Percentiles rank a stretch among this genome's conserved stretches.
Evolutionary conservation across 2,888 invertebrate species (phyloP).

Genomic region (Drosophila villosipedis): DNA sequence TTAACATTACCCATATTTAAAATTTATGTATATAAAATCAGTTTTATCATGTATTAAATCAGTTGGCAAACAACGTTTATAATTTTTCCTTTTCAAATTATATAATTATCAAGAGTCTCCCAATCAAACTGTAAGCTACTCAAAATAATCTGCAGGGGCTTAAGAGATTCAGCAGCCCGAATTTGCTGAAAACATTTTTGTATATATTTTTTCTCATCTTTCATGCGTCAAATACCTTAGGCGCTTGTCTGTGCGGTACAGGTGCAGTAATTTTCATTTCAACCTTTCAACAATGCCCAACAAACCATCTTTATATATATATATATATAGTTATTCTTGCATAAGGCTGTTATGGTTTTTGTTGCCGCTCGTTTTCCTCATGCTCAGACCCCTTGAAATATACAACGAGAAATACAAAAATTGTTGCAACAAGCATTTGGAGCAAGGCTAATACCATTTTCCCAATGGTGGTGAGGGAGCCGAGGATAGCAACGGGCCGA

Average conservation of each 20-base stretch:
- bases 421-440: slow-evolving; percentile 69
- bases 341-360: slow-evolving; percentile 37
- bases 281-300: slow-evolving; percentile 58
- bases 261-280: slow-evolving; percentile 70
- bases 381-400: slow-evolving; percentile 51
- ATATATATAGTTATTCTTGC: slow-evolving; percentile 11
- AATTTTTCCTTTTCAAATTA: not conserved
- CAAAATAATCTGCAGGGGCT: slow-evolving; percentile 11
- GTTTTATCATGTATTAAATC: not conserved
- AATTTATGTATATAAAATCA: not conserved
- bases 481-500: slow-evolving; percentile 26
- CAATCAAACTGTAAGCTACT: slow-evolving; percentile 18
- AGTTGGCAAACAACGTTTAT: not conserved
- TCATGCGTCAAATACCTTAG: slow-evolving; percentile 53
- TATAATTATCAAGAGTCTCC: not conserved
- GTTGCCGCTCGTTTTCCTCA: slow-evolving; percentile 48
- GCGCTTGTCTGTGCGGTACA: slow-evolving; percentile 53
- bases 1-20: not conserved
- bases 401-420: slow-evolving; percentile 57
- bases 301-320: slow-evolving; percentile 38
- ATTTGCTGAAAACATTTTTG: slow-evolving; percentile 22
- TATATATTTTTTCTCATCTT: slow-evolving; percentile 41
- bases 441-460: slow-evolving; percentile 58
- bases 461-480: slow-evolving; percentile 30
- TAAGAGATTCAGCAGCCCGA: slow-evolving; percentile 6